Conservation (phyloP, 1,140 invertebrate genomes). For the Heliothis virescens region DNA sequence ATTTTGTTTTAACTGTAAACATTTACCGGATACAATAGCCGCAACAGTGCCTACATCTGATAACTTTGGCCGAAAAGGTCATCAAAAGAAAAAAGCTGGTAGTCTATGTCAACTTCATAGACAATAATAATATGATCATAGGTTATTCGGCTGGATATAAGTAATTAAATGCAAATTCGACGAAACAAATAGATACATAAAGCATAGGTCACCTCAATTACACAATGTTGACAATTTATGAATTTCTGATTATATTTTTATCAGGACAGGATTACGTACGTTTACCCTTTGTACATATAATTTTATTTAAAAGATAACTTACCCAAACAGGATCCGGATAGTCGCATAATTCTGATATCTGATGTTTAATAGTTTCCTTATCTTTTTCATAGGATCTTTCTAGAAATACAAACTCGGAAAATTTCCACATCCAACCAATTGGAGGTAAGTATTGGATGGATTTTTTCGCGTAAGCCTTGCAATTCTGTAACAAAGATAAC, state of each 20-base stretch:
- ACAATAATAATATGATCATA: no score
- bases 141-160: no score
- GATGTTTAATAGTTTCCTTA: slow-evolving; percentile 91
- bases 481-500: slow-evolving; percentile 90
- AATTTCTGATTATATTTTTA: not conserved
- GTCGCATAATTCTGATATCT: slow-evolving; percentile 93
- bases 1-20: no score
- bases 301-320: slow-evolving; percentile 51
- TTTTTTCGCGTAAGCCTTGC: slow-evolving; percentile 98
- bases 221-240: not conserved
- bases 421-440: slow-evolving; percentile 98
- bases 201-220: not conserved
- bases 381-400: slow-evolving; percentile 97
- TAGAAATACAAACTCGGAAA: slow-evolving; percentile 96
- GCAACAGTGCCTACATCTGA: no score
- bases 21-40: no score
- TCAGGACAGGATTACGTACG: not conserved
- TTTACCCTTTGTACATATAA: not conserved
- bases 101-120: no score
- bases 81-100: no score
- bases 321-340: slow-evolving; percentile 97
- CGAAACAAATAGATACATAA: not conserved
- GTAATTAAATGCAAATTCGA: not conserved
- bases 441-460: slow-evolving; percentile 96
- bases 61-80: no score